Base-by-base conservation (phyloP, 2,797 vertebrate genomes). In the Mareca strepera region DNA sequence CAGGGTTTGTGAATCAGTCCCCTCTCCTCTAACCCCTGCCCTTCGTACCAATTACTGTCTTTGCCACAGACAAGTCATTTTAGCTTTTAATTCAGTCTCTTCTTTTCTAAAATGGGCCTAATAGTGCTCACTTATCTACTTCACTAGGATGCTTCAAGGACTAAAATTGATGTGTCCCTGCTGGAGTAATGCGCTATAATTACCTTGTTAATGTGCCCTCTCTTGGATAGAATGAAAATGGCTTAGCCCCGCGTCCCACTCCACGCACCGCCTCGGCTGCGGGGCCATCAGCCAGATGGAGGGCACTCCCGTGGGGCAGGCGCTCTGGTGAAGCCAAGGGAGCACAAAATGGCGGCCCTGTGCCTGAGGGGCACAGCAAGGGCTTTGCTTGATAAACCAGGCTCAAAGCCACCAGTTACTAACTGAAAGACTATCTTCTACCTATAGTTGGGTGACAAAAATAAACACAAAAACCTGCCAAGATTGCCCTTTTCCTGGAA, bases 131-230 rank as follows among this genome's bases (percentile, higher is more conserved):
- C 88, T 96, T 95, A 95, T 76, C 91, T 96, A 92, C 88, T 90
- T 94, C 86, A 92, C 83, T 88, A 35, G 70, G 75, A 64, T 68
- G 72, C 77, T 95, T 93, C 90, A 77, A 92, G 91, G 83, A 94
- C 94, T 94, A 94, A 96, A 95, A 96, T 81, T 88, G 83, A 96
- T 93, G 68, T 2, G 7, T 87, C 60, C 75, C 91, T 29, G 88
- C 88, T 85, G 75, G 91, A 96, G 90, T 94, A 94, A 96, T 88
- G 88, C 85, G 74, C 81, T 93, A 82, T 96, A 97, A 96, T 96
- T 95, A 90, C 83, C 90, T 94, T 84, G 86, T 70, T 94, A 96
- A 95, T 88, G 88, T 95, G 95, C 68, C 95, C 90, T 95, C 90
- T 96, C 86, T 92, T 66, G 91, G 91, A 74, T 21, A 90, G 62